These are phyloP conservation scores for Desmodus rotundus DNA, from an alignment of 2,113 vertebrate species.

Conservation along the genomic window DNA sequence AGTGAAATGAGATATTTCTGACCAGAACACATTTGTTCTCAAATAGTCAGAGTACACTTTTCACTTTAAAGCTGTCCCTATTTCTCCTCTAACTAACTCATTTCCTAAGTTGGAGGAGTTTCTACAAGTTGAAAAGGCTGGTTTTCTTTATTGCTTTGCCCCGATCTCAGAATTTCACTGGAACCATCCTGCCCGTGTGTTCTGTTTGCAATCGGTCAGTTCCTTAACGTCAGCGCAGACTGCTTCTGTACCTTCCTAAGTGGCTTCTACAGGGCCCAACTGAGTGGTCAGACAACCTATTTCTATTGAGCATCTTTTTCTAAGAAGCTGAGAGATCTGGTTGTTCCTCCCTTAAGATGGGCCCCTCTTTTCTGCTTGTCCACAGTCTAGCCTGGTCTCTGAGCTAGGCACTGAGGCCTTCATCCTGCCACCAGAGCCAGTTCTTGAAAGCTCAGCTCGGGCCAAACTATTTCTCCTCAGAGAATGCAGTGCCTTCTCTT, in stretches of 20 bases:
- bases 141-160: not conserved
- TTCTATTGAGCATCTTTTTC: not conserved
- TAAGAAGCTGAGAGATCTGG: not conserved
- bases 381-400: not conserved
- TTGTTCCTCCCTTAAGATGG: not conserved
- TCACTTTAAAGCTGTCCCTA: not conserved
- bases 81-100: not conserved
- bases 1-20: not conserved
- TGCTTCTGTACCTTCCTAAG: not conserved
- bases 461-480: not conserved
- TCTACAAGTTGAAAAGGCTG: not conserved
- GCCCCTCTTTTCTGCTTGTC: not conserved
- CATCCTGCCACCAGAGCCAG: not conserved
- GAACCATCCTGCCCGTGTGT: rapidly evolving
- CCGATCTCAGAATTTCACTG: not conserved
- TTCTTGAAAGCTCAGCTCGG: not conserved
- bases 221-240: not conserved
- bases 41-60: not conserved
- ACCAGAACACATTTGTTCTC: not conserved
- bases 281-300: not conserved
- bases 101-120: not conserved
- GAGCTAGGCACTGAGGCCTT: not conserved
- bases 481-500: not conserved
- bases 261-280: not conserved
- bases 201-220: not conserved